A percentile compares a stretch with the other conserved stretches of the same genome.
These are phyloP conservation scores for Drosophila kepulauana DNA, from an alignment of 1,140 invertebrate species.

Conservation along the genomic window DNA sequence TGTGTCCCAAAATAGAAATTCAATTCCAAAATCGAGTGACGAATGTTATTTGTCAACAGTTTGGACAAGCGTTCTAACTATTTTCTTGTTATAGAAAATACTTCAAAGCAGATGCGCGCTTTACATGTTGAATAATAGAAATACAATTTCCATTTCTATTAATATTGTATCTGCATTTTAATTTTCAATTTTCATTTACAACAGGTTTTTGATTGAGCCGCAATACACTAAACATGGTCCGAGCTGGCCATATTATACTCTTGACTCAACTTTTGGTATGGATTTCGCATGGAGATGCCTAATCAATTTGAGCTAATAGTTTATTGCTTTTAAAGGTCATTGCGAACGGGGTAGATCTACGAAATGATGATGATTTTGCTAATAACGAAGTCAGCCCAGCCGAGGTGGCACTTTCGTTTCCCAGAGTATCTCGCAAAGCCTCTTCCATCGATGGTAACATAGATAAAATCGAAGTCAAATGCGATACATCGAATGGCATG, in stretches of 20 bases:
- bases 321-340: slow-evolving; percentile 59
- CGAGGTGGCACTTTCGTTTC: slow-evolving; percentile 49
- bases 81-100: slow-evolving; percentile 1
- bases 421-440: slow-evolving; percentile 53
- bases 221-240: slow-evolving; percentile 62
- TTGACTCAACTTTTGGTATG: slow-evolving; percentile 72
- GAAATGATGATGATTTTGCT: slow-evolving; percentile 38
- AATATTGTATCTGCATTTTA: not conserved
- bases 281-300: slow-evolving; percentile 7
- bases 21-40: slow-evolving; percentile 1
- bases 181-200: slow-evolving; percentile 37
- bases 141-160: slow-evolving; percentile 27
- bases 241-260: slow-evolving; percentile 64
- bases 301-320: slow-evolving; percentile 26
- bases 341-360: slow-evolving; percentile 49
- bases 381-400: slow-evolving; percentile 55
- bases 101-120: not conserved
- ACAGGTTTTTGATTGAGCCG: slow-evolving; percentile 51
- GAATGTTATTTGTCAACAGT: not conserved
- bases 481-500: slow-evolving; percentile 86
- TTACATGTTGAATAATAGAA: slow-evolving; percentile 4
- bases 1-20: slow-evolving; percentile 1
- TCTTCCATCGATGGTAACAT: slow-evolving; percentile 81
- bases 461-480: slow-evolving; percentile 88
- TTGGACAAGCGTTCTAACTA: slow-evolving; percentile 1